phyloP scores from a whole-genome alignment of 2,797 vertebrate genomes.

The Microctenopoma stevenorrisi region DNA sequence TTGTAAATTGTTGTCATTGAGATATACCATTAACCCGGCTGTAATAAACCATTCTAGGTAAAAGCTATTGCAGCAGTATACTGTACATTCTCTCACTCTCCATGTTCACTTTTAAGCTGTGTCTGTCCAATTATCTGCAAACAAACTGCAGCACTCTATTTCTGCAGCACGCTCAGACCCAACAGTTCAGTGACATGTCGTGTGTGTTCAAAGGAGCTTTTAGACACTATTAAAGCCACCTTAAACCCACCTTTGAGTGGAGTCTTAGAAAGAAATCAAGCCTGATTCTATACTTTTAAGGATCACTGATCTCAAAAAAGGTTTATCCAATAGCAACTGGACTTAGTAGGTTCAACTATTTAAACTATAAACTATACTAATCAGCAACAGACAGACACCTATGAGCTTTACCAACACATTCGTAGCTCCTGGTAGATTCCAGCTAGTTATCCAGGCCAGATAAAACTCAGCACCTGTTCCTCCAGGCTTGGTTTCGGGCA shows the following conservation, averaged over 20 bases:
- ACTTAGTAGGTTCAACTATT: too few species aligned
- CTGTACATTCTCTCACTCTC: conserved; percentile 22
- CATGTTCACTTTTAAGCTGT: conserved; percentile 35
- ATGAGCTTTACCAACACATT: too few species aligned
- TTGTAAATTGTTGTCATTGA: conserved; percentile 41
- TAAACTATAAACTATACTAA: neutral
- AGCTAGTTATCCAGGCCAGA: too few species aligned
- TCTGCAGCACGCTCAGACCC: neutral
- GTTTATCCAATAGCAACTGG: too few species aligned
- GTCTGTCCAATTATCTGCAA: conserved; percentile 26
- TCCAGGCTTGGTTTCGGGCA: too few species aligned
- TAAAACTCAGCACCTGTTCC: too few species aligned
- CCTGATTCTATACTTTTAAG: neutral
- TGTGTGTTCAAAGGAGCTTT: conserved; percentile 9
- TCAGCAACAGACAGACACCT: neutral
- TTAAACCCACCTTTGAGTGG: neutral
- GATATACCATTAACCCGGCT: conserved; percentile 23
- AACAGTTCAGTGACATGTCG: conserved; percentile 36
- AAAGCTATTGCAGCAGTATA: conserved; percentile 31
- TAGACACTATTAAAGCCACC: conserved; percentile 17
- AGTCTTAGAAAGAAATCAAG: conserved; percentile 7
- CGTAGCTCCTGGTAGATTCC: too few species aligned
- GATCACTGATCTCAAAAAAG: too few species aligned
- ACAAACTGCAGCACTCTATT: conserved; percentile 15
- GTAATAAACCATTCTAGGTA: conserved; percentile 45